Percentiles rank a stretch among this genome's conserved stretches.
These are phyloP conservation scores for Lysandra coridon DNA, from an alignment of 2,888 invertebrate species.

Conservation along the genomic window DNA sequence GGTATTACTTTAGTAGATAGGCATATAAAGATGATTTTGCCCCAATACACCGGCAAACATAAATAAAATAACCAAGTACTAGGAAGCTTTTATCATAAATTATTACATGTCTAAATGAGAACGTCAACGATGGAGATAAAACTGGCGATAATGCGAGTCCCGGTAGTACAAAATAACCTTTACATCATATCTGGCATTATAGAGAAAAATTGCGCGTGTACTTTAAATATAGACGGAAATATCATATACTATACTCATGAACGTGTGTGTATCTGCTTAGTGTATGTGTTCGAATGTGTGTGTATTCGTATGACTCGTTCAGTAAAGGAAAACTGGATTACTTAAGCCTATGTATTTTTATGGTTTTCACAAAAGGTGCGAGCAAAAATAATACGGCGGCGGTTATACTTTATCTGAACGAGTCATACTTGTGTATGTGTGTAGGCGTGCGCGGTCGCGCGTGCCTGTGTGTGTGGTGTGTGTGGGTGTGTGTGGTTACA, in stretches of 20 bases:
- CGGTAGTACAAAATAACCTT: constrained; percentile 30
- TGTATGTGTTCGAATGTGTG: constrained; percentile 13
- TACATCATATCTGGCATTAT: constrained; percentile 28
- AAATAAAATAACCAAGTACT: constrained; percentile 9
- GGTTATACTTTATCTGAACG: neutral
- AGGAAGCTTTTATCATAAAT: constrained; percentile 12
- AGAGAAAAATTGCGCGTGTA: constrained; percentile 29
- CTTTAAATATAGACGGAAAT: constrained; percentile 27
- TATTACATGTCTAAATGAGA: constrained; percentile 1
- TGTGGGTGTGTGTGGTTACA: constrained; percentile 63
- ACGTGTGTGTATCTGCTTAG: neutral
- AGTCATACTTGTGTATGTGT: constrained; percentile 3
- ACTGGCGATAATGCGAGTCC: constrained; percentile 28
- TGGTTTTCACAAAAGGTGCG: neutral
- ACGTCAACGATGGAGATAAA: constrained; percentile 4
- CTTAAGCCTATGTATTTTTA: neutral
- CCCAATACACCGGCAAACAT: constrained; percentile 2
- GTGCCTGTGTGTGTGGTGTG: constrained; percentile 38
- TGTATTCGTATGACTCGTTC: neutral
- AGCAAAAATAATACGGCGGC: neutral
- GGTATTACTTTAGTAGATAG: constrained; percentile 14
- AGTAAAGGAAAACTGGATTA: constrained; percentile 1
- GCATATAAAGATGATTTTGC: constrained; percentile 29
- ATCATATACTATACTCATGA: constrained; percentile 6
- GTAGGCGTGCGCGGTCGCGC: constrained; percentile 25